A percentile compares a stretch with the other conserved stretches of the same genome.
Evolutionary conservation across 92 coral and sea anemone genomes (phyloP).

Genomic region (Meandrina meandrites): DNA sequence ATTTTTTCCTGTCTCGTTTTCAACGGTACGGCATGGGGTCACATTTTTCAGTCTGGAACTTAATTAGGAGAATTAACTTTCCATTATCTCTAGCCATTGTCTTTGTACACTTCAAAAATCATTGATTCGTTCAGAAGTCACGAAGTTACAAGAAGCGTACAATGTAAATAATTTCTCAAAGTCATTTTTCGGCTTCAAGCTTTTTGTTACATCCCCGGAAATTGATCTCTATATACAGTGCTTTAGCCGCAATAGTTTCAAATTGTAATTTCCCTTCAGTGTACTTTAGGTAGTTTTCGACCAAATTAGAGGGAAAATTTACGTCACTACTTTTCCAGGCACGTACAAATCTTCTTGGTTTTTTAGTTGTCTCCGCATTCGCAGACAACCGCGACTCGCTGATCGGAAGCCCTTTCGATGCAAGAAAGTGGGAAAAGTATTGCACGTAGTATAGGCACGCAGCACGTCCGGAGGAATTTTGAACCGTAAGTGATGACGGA

Average conservation of each 20-base stretch:
- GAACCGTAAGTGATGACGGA: background rate
- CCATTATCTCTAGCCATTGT: background rate
- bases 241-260: background rate
- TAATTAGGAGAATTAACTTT: background rate
- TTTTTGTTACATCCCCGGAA: background rate
- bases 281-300: too few relatives aligned
- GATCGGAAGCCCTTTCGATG: background rate
- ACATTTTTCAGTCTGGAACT: background rate
- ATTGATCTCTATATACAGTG: background rate
- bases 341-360: background rate
- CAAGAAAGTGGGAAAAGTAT: background rate
- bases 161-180: background rate
- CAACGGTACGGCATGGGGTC: background rate
- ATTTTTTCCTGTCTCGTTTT: background rate
- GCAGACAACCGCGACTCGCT: background rate
- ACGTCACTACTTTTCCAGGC: background rate
- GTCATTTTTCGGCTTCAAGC: background rate
- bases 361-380: background rate
- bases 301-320: background rate
- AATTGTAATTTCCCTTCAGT: too few relatives aligned
- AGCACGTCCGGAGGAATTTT: background rate
- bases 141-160: background rate
- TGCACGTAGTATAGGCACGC: background rate
- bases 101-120: background rate
- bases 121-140: background rate